These are phyloP conservation scores for Piaya cayana DNA, from an alignment of 2,113 vertebrate genomes.

Conservation along the genomic window DNA sequence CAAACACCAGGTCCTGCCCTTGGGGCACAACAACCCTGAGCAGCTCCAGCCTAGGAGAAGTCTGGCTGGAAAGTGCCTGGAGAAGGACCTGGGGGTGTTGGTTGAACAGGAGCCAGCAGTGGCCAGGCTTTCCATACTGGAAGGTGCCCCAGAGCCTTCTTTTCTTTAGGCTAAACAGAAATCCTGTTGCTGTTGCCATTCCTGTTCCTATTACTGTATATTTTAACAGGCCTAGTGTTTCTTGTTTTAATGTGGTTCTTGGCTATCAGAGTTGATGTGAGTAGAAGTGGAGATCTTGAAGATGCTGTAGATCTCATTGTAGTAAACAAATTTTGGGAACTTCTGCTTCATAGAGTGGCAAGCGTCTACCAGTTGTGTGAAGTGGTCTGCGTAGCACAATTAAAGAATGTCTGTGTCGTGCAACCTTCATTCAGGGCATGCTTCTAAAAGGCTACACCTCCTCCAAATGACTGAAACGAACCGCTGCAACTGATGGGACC, in stretches of 20 bases:
- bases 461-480: not conserved
- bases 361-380: not conserved
- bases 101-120: too few species aligned
- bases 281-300: not conserved
- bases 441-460: not conserved
- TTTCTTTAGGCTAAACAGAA: too few species aligned
- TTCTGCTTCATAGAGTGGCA: not conserved
- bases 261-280: not conserved
- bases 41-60: too few species aligned
- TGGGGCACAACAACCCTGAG: too few species aligned
- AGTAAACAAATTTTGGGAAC: not conserved
- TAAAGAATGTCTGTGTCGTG: not conserved
- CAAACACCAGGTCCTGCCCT: too few species aligned
- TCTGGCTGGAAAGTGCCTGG: too few species aligned
- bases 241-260: not conserved
- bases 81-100: too few species aligned
- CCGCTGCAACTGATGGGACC: not conserved
- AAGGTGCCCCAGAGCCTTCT: too few species aligned
- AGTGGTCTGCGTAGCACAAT: not conserved
- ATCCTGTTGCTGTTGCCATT: not conserved
- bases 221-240: not conserved
- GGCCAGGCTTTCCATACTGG: too few species aligned
- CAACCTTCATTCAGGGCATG: accelerated
- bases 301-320: not conserved
- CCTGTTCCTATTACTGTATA: accelerated